Base-by-base conservation (phyloP, 2,888 invertebrate genomes). In the Chymomyza amoena region DNA sequence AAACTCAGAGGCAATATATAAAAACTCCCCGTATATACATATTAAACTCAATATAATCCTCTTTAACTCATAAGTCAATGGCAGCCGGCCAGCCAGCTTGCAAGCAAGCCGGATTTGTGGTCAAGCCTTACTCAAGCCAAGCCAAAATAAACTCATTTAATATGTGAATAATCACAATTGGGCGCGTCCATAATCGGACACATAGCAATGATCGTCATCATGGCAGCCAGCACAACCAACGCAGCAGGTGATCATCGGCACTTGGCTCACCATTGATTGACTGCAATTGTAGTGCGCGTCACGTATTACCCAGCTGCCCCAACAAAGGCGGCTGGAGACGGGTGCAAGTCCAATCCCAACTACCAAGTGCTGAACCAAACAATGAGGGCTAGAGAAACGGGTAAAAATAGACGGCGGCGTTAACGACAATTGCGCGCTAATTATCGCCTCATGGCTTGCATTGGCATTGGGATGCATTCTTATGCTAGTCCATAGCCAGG, bases 381-480 rank as follows among this genome's bases (percentile, higher is more conserved):
- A 16, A 51, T 18, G 54, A 54, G 20, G 25, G 9, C 25, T 57
- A 15, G 57, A 56, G 20, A 25, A 25, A 15, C 25, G 28, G 15
- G 25, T 7, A 57, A 68, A 62, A 68, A 63, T 57, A 63, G 68
- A 67, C 62, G 52, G 39, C 60, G 73, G 76, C 72, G 76, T 76
- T 72, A 72, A 80, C 84, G 84, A 86, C 88, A 87, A 85, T 81
- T 81, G 86, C 66, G 79, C 87, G 84, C 87, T 87, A 85, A 87
- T 85, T 85, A 87, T 83, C 83, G 76, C 80, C 83, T 76, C 71
- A 61, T 65, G 78, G 68, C 66, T 57, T 36, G 70, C 68, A 72
- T 59, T 62, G 68, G 70, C 68, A 72, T 59, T 62, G 68, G 39
- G 52, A 52, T 54, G 52, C 61, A 73, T 20, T 39, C 57, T 54